Evolutionary conservation across 2,113 vertebrate genomes (phyloP).

Genomic region (Regulus satrapa): DNA sequence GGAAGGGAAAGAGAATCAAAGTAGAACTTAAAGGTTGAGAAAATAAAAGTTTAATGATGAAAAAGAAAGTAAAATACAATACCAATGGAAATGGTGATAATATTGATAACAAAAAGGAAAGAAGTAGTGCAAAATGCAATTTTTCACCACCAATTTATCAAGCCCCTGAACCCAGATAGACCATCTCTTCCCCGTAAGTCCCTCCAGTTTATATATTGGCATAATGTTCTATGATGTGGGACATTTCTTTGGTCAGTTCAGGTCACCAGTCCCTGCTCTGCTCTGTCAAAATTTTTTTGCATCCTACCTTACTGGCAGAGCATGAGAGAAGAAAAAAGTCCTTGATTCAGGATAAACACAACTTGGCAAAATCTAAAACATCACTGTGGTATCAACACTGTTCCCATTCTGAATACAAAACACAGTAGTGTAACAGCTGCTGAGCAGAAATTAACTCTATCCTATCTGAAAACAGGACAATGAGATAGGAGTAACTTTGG

Average conservation of each 20-base stretch:
- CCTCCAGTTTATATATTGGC: background rate
- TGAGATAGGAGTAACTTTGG: background rate
- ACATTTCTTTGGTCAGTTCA: background rate
- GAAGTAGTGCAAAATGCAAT: background rate
- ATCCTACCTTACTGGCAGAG: background rate
- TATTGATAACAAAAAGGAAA: background rate
- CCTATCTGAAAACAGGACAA: background rate
- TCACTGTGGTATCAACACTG: background rate
- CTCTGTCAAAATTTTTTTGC: background rate
- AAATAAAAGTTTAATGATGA: background rate
- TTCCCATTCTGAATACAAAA: background rate
- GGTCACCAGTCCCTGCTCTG: background rate
- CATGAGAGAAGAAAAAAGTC: background rate
- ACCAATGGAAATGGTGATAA: background rate
- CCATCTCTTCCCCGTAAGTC: rapidly evolving
- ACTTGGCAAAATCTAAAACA: background rate
- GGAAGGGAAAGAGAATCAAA: background rate
- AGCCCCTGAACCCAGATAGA: background rate
- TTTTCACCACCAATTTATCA: background rate
- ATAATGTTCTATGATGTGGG: too few species aligned
- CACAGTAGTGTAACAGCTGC: background rate
- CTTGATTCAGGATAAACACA: background rate
- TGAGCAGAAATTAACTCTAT: background rate
- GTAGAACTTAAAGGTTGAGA: background rate
- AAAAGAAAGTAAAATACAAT: background rate